Evolutionary conservation across 2,888 invertebrate species (phyloP), one percentile per base, ranked within the genome.

Genomic region (Nemoura dubitans): DNA sequence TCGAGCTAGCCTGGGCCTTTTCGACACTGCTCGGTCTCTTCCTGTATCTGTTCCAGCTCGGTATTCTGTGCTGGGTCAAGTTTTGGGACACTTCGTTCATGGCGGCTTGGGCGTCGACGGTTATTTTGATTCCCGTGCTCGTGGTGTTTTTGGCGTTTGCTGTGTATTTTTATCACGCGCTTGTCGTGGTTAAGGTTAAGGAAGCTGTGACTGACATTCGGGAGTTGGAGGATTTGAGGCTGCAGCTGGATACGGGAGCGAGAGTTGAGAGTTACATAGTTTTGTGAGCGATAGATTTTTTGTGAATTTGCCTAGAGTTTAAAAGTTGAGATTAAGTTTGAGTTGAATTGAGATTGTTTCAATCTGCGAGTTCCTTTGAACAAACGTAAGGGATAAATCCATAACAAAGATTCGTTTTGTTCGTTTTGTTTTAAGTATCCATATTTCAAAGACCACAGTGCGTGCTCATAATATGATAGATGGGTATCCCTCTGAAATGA

Each of bases 1-100:
- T 98, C 81, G 97, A 98, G 91, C 93, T 97, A 77, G 97, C 98
- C 0, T 98, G 98, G 98, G 96, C 97, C 27, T 98, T 98, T 91
- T 98, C 98, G 85, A 98, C 98, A 1, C 96, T 98, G 81, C 93
- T 98, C 90, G 98, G 98, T 89, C 93, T 98, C 81, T 96, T 98
- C 90, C 93, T 98, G 27, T 98, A 98, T 92, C 93, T 98, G 87
- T 95, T 97, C 86, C 98, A 98, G 92, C 96, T 98, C 87, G 97
- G 96, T 0, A 96, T 98, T 88, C 93, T 98, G 6, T 97, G 97
- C 91, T 98, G 98, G 97, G 97, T 98, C 36, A 98, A 98, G 91
- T 98, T 98, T 92, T 96, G 96, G 94, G 96, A 96, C 90, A 96
- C 96, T 90, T 96, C 96, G 3, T 95, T 95, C 89, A 95, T 94